phyloP scores from a whole-genome alignment of 2,797 vertebrate genomes.

The Linurgus olivaceus region DNA sequence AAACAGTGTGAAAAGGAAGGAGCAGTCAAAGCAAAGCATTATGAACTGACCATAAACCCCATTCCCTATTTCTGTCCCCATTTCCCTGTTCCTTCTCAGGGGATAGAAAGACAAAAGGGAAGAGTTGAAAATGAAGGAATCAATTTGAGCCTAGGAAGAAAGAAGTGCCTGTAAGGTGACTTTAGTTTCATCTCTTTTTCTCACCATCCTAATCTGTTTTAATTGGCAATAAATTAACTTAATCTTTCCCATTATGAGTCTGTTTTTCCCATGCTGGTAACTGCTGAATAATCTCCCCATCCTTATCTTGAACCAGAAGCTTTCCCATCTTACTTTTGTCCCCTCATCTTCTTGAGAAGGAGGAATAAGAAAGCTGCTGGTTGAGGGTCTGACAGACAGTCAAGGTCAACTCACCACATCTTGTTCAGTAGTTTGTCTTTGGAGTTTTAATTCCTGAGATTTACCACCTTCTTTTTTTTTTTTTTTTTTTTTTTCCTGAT shows the following conservation, averaged over 20 bases:
- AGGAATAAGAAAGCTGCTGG: background rate
- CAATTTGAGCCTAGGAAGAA: background rate
- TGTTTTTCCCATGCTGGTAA: background rate
- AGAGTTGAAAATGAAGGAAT: background rate
- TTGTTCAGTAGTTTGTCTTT: background rate
- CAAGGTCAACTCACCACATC: background rate
- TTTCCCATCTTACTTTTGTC: background rate
- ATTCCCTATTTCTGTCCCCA: background rate
- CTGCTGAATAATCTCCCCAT: background rate
- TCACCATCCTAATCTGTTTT: background rate
- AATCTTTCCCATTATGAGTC: background rate
- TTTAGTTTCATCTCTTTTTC: background rate
- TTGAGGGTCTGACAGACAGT: background rate
- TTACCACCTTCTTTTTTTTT: accelerated
- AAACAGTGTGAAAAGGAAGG: background rate
- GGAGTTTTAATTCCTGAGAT: background rate
- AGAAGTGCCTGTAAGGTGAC: background rate
- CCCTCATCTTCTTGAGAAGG: background rate
- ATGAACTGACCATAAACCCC: background rate
- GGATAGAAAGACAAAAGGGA: background rate
- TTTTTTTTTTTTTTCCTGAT: accelerated
- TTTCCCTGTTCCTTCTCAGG: background rate
- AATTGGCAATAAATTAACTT: background rate
- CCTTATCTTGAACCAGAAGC: background rate
- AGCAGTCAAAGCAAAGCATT: accelerated